Evolutionary conservation across 2,797 vertebrate genomes (phyloP), one percentile per base, ranked within the genome.

Genomic region (Coccyzus lansbergi): DNA sequence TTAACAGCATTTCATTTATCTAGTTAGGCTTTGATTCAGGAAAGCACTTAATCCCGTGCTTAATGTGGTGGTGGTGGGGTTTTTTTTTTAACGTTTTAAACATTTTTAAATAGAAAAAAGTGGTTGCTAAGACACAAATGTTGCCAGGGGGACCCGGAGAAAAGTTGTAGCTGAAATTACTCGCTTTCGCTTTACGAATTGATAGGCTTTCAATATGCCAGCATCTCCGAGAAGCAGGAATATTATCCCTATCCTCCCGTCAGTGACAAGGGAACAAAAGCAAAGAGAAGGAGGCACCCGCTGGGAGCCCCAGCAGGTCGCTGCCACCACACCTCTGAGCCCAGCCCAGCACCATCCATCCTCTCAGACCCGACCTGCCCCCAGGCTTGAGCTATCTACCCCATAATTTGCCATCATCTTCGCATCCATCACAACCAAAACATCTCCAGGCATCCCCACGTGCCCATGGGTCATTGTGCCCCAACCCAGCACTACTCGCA

Each of bases 1-100:
- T 93, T 92, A 93, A 93, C 92, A 93, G 94, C 92, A 82, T 93
- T 90, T 93, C 86, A 93, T 95, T 93, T 92, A 95, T 93, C 92
- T 92, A 85, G 89, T 95, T 95, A 93, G 92, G 90, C 92, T 94
- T 70, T 90, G 94, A 92, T 95, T 93, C 92, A 90, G 67, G 75
- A 62, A 78, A 90, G 67, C 86, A 75, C 92, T 93, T 92, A 90
- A 94, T 94, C 92, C 90, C 67, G 90, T 6, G 80, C 79, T 92
- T 90, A 82, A 90, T 88, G 94, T 92, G 83, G 5, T 80, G 69
- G 13, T 80, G 88, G 34, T 87, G 84, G n/a, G n/a, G n/a, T n/a
- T n/a, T n/a, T n/a, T 56, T 71, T 84, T 88, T 83, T 92, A 93
- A 92, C 52, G 81, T 91, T 94, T 83, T 76, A 91, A 94, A 83